phyloP scores from a whole-genome alignment of 2,113 vertebrate genomes.

The Epinephelus moara region DNA sequence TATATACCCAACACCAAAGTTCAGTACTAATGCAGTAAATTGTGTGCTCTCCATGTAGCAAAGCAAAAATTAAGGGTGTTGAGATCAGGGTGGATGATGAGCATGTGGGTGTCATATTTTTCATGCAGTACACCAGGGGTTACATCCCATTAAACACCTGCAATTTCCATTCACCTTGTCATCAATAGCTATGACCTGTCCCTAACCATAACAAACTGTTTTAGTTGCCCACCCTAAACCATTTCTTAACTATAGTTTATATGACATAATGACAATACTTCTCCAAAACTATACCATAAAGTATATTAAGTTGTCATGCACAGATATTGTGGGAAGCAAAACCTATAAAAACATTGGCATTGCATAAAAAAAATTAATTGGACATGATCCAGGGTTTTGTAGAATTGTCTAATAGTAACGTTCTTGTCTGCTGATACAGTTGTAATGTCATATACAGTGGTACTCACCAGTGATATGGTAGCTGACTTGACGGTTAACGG shows the following conservation, averaged over 20 bases:
- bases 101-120: neutral
- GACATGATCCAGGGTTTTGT: neutral
- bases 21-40: neutral
- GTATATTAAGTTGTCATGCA: neutral
- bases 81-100: neutral
- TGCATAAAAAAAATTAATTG: neutral
- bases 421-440: neutral
- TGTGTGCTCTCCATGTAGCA: neutral
- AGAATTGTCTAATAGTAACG: neutral
- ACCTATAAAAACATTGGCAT: neutral
- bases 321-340: neutral
- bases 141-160: neutral
- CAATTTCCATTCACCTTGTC: neutral
- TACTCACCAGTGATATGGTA: conserved; percentile 97
- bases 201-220: neutral
- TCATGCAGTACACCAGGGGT: neutral
- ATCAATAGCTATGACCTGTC: neutral
- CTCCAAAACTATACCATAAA: neutral
- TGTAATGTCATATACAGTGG: neutral
- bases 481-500: conserved; percentile 94
- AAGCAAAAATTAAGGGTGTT: neutral
- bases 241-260: neutral
- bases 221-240: neutral
- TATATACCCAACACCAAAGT: neutral
- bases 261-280: neutral